Evolutionary conservation across 2,888 invertebrate genomes (phyloP).

Genomic region (Sphaeridia pumilis): DNA sequence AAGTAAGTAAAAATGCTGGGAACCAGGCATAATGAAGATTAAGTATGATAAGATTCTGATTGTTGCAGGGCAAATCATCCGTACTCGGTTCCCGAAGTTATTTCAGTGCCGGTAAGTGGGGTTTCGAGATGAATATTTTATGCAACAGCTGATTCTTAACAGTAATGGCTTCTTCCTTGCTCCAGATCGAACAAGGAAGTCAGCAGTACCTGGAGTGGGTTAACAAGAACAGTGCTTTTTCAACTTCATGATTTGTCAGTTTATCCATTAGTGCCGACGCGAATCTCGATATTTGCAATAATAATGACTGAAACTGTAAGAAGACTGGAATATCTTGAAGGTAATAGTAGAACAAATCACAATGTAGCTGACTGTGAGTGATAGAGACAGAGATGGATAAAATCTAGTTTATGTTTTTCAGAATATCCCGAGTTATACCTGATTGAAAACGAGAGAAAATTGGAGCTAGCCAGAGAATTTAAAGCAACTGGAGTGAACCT

Average conservation of each 20-base stretch:
- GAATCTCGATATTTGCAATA: no score
- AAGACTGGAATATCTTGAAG: background rate
- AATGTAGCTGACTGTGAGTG: no score
- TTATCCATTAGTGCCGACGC: no score
- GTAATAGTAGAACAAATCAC: background rate
- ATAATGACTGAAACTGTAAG: background rate
- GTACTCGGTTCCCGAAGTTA: constrained; percentile 86
- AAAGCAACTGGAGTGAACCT: constrained; percentile 46
- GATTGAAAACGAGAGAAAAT: constrained; percentile 13
- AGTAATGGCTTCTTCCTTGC: no score
- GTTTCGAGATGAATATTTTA: no score
- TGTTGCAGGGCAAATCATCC: constrained; percentile 64
- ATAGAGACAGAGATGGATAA: background rate
- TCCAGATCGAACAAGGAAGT: constrained; percentile 61
- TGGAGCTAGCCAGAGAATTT: constrained; percentile 17
- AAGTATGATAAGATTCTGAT: constrained; percentile 15
- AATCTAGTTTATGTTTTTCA: no score
- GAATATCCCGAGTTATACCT: constrained; percentile 18
- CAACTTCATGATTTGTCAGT: no score
- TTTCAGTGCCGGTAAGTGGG: constrained; percentile 62
- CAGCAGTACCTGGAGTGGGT: constrained; percentile 69
- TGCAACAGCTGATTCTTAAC: no score
- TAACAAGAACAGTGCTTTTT: no score
- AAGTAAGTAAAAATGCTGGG: constrained; percentile 44
- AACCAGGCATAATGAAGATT: no score